Conservation (phyloP, 2,797 vertebrate species). For the Chiloscyllium punctatum region DNA sequence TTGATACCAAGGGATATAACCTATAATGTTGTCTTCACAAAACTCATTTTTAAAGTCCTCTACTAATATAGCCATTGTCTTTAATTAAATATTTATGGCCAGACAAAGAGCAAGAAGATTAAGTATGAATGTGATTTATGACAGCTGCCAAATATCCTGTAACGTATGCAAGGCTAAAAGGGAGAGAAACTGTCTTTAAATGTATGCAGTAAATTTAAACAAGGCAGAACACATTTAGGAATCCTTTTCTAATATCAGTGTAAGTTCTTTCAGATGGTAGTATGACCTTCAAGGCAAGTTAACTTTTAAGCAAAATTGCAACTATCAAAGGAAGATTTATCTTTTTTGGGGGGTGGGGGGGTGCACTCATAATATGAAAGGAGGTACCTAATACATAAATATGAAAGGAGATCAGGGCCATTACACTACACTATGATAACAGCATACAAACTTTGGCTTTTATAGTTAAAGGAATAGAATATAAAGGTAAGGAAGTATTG, state of each 20-base stretch:
- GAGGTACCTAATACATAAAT: not conserved
- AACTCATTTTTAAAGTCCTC: constrained; percentile 28
- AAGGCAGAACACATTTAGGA: constrained; percentile 29
- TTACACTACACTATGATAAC: not conserved
- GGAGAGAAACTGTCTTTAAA: constrained; percentile 30
- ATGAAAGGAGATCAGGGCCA: not conserved
- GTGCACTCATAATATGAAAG: too few relatives aligned
- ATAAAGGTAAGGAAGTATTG: too few relatives aligned
- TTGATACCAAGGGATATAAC: constrained; percentile 27
- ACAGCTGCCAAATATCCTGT: constrained; percentile 32
- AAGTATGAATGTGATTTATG: constrained; percentile 36
- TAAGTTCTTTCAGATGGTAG: not conserved
- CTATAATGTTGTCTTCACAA: constrained; percentile 23
- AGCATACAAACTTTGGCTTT: not conserved
- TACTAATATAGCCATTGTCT: constrained; percentile 26
- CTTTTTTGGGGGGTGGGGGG: not conserved
- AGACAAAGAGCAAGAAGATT: constrained; percentile 29
- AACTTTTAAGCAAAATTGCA: constrained; percentile 20
- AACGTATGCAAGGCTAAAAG: constrained; percentile 9
- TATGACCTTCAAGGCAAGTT: not conserved
- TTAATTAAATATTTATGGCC: constrained; percentile 34
- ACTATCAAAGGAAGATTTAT: not conserved
- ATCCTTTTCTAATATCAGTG: constrained; percentile 9
- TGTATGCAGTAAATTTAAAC: constrained; percentile 31
- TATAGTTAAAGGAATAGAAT: too few relatives aligned